A percentile compares a stretch with the other conserved stretches of the same genome.
phyloP scores from a whole-genome alignment of 2,797 vertebrate species.

The Crenichthys baileyi region DNA sequence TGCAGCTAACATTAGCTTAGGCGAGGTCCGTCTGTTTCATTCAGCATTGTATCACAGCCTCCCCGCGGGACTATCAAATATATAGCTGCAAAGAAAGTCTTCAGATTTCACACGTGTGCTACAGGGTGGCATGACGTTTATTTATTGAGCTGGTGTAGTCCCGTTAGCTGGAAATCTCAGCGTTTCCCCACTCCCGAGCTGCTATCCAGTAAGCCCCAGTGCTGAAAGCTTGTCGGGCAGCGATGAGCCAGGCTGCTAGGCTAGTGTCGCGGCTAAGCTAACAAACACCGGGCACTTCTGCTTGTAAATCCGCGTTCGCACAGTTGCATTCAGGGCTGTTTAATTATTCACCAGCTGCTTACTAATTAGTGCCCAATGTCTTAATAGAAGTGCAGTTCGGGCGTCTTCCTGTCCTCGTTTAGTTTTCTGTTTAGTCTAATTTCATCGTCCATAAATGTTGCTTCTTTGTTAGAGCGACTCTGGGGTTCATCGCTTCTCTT shows the following conservation, averaged over 20 bases:
- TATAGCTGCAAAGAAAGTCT: background rate
- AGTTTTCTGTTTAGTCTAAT: conserved; percentile 5
- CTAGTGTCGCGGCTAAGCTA: conserved; percentile 64
- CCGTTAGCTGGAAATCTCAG: conserved; percentile 34
- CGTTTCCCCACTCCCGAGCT: conserved; percentile 36
- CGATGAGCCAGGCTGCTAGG: conserved; percentile 63
- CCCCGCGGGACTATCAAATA: conserved; percentile 16
- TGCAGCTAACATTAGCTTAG: conserved; percentile 75
- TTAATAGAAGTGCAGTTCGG: background rate
- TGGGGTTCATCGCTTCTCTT: background rate
- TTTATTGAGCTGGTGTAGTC: background rate
- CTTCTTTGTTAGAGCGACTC: conserved; percentile 42
- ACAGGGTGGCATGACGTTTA: background rate
- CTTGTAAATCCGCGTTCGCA: conserved; percentile 22
- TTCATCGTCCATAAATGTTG: conserved; percentile 22
- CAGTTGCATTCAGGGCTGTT: conserved; percentile 10
- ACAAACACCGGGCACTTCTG: conserved; percentile 48
- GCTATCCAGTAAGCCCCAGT: conserved; percentile 74
- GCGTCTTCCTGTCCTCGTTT: background rate
- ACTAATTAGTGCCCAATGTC: background rate
- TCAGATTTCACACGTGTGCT: background rate
- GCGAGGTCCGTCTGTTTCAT: conserved; percentile 72
- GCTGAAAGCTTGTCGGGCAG: conserved; percentile 69
- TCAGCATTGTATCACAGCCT: conserved; percentile 43
- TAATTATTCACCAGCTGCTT: background rate